phyloP scores from a whole-genome alignment of 2,113 vertebrate genomes.

The Oxyruncus cristatus region DNA sequence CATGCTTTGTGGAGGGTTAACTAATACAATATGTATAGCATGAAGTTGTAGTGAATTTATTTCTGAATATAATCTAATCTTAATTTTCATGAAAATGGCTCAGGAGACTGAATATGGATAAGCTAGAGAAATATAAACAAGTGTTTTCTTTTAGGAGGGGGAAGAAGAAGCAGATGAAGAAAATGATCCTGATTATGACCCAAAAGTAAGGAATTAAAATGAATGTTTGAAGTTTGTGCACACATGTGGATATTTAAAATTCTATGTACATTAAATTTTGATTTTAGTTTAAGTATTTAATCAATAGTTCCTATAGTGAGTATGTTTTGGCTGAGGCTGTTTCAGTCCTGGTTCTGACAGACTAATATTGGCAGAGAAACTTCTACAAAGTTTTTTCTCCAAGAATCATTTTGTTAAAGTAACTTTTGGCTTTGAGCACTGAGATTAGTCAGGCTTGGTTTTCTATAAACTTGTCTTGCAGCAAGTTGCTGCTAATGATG shows the following conservation, averaged over 20 bases:
- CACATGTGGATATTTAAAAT: background rate
- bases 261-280: background rate
- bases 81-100: background rate
- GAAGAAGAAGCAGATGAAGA: slow-evolving; percentile 99
- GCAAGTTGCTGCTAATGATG: background rate
- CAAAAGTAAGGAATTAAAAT: slow-evolving; percentile 83
- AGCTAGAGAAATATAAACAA: background rate
- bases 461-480: background rate
- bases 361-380: background rate
- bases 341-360: background rate
- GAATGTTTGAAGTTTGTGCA: background rate
- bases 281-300: background rate
- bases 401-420: background rate
- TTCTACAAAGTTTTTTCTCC: background rate
- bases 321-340: background rate
- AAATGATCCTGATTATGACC: slow-evolving; percentile 96
- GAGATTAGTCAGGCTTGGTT: background rate
- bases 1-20: background rate
- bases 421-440: background rate
- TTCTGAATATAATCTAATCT: background rate
- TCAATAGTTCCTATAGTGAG: background rate
- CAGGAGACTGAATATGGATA: background rate
- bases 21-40: background rate
- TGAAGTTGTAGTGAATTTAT: background rate
- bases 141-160: slow-evolving; percentile 83